Evolutionary conservation across 2,888 invertebrate genomes (phyloP), one percentile per base, ranked within the genome.

Genomic region (Drosophila infuscata): DNA sequence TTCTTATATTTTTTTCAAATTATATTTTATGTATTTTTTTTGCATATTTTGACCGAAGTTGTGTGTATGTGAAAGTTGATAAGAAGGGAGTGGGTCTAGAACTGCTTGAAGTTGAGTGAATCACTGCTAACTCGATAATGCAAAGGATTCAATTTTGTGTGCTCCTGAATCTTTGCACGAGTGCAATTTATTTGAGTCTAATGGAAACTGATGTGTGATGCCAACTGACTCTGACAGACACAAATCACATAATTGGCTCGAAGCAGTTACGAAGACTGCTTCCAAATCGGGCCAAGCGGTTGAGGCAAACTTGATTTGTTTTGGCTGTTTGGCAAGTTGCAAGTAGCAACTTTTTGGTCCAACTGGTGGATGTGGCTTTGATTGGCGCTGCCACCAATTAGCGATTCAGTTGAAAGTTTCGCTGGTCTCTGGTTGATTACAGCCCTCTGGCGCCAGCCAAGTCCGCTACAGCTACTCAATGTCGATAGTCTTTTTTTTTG

Each of bases 401-500:
- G 70, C 53, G 32, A 67, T 71, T 57, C 60, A 74, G 74, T 82
- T 82, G 79, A 76, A 77, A 78, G 66, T 74, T 71, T n/a, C 54
- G 36, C 32, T 41, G 15, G 36, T 33, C 30, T 20, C 46, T 29
- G 36, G 25, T 46, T 15, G 46, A 8, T 25, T 46, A 25, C 25
- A 25, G 7, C 46, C 46, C 20, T 20, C 46, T 15, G 15, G 20
- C 7, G 46, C 2, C 46, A 46, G 8, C 29, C 46, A 29, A 15
- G 25, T n/a, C n/a, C 5, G 9, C 9, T 2, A 6, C 7, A 4
- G 15, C 15, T 25, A 8, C 8, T 25, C 15, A n/a, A 25, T 30
- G 36, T 53, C 38, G 8, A 35, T 33, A 53, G 52, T 61, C 52
- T 36, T 54, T 20, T 61, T 46, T 36, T 58, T 20, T 61, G 41